phyloP scores from a whole-genome alignment of 2,888 invertebrate genomes.

The Oxyscelio sp. region DNA sequence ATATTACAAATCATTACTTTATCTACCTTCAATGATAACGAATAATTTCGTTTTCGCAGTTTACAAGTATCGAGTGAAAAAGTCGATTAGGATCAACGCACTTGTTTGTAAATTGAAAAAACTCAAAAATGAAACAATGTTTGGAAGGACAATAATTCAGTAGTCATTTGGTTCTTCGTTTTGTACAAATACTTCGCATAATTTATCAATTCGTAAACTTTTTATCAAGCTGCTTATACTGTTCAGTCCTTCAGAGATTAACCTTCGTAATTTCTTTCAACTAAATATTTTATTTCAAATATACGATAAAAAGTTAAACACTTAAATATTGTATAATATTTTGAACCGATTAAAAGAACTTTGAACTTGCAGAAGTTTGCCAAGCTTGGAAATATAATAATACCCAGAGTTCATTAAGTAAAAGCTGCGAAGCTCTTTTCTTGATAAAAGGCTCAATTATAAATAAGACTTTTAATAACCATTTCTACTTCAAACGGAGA shows the following conservation, averaged over 20 bases:
- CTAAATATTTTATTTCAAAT: slow-evolving; percentile 44
- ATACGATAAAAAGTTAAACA: slow-evolving; percentile 50
- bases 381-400: slow-evolving; percentile 20
- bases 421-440: slow-evolving; percentile 9
- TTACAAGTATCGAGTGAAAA: too few species aligned
- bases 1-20: too few species aligned
- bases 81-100: too few species aligned
- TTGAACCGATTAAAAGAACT: slow-evolving; percentile 50
- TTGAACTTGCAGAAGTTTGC: slow-evolving; percentile 2
- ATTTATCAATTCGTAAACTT: slow-evolving; percentile 39
- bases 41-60: too few species aligned
- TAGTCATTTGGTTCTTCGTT: neutral
- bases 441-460: slow-evolving; percentile 9
- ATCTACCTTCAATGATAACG: too few species aligned
- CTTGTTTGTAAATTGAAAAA: too few species aligned
- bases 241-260: slow-evolving; percentile 35
- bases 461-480: slow-evolving; percentile 16
- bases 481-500: slow-evolving; percentile 1
- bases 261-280: slow-evolving; percentile 50
- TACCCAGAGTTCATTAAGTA: slow-evolving; percentile 2
- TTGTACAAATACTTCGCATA: slow-evolving; percentile 37
- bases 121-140: too few species aligned
- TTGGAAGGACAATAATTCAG: slow-evolving; percentile 32
- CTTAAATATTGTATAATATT: slow-evolving; percentile 39
- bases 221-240: slow-evolving; percentile 45